Conservation (phyloP, 2,888 invertebrate genomes). For the Cephus sareptanus region DNA sequence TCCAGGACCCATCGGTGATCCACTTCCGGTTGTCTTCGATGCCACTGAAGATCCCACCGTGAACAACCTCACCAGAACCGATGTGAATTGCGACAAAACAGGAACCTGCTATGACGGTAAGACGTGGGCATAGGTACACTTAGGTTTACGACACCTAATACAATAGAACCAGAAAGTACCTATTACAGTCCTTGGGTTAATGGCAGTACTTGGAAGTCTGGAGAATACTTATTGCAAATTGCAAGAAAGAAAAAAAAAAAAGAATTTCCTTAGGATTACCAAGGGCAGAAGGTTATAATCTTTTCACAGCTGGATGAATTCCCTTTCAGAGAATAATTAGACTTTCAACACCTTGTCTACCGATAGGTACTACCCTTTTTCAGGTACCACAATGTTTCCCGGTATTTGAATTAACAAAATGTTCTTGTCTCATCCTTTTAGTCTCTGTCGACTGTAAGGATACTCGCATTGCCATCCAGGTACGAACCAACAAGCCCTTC, state of each 20-base stretch:
- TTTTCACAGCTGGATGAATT: neutral
- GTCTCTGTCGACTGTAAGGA: constrained; percentile 95
- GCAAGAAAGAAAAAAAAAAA: neutral
- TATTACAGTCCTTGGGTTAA: neutral
- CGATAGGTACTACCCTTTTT: neutral
- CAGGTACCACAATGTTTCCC: neutral
- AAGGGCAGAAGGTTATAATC: neutral
- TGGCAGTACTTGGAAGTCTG: neutral
- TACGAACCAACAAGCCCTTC: constrained; percentile 93
- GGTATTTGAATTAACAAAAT: constrained; percentile 11
- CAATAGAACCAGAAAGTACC: neutral
- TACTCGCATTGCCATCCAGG: constrained; percentile 91
- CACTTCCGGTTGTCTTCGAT: constrained; percentile 80
- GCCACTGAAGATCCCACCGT: constrained; percentile 80
- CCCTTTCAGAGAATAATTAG: neutral
- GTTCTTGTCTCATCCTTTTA: constrained; percentile 63
- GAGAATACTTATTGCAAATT: neutral
- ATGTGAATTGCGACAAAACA: constrained; percentile 92
- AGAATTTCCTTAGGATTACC: neutral
- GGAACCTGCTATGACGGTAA: constrained; percentile 96
- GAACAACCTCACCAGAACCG: constrained; percentile 80
- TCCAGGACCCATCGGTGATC: constrained; percentile 53
- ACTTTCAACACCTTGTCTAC: constrained; percentile 1
- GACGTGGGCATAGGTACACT: constrained; percentile 27
- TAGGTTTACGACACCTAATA: neutral